Percentiles rank a stretch among this genome's conserved stretches.
These are phyloP conservation scores for Miniopterus natalensis DNA, from an alignment of 2,113 vertebrate genomes.

Conservation along the genomic window DNA sequence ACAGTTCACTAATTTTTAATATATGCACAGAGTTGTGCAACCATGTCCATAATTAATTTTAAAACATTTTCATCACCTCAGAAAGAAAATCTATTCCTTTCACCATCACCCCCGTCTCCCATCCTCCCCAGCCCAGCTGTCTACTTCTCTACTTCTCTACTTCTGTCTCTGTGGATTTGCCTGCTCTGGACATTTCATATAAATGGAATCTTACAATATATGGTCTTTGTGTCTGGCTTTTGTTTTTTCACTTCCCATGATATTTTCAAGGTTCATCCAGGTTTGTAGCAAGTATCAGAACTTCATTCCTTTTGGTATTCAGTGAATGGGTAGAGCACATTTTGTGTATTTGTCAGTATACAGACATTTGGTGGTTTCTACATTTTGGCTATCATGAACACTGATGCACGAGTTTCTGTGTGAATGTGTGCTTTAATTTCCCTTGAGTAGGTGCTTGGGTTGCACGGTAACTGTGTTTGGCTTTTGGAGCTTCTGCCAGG, in stretches of 20 bases:
- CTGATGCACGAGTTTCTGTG: neutral
- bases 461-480: too few relatives aligned
- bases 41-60: neutral
- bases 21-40: neutral
- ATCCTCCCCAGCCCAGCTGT: fast-evolving
- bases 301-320: neutral
- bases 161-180: neutral
- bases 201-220: too few relatives aligned
- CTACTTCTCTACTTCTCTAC: too few relatives aligned
- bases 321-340: too few relatives aligned
- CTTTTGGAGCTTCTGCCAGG: neutral
- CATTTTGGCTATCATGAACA: neutral
- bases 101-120: too few relatives aligned
- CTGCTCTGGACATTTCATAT: neutral
- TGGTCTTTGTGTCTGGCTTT: neutral
- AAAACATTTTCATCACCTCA: neutral
- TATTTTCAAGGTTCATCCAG: neutral
- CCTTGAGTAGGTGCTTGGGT: neutral
- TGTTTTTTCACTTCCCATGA: neutral
- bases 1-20: neutral
- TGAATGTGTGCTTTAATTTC: neutral
- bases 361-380: neutral
- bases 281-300: neutral
- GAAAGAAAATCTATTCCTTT: neutral
- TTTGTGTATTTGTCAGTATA: neutral